phyloP scores from a whole-genome alignment of 2,113 vertebrate genomes.

The Capreolus pygargus region DNA sequence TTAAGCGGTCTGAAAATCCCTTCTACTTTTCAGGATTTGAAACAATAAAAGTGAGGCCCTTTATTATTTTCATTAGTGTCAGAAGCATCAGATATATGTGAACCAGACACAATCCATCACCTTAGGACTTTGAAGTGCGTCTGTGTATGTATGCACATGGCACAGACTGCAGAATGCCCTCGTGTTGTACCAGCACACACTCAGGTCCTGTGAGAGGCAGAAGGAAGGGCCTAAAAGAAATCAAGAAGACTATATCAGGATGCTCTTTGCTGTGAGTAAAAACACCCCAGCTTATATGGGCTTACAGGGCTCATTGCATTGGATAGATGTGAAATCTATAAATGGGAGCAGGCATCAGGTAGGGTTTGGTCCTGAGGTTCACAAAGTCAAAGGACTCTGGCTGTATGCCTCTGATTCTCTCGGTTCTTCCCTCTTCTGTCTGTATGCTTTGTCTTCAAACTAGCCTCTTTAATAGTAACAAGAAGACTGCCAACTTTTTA shows the following conservation, averaged over 20 bases:
- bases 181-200: accelerated
- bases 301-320: neutral
- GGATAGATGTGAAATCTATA: neutral
- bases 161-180: neutral
- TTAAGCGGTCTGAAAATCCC: neutral
- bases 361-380: neutral
- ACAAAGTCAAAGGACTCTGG: neutral
- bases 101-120: too few relatives aligned
- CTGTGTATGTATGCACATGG: accelerated
- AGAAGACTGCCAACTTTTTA: neutral
- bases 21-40: neutral
- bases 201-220: neutral
- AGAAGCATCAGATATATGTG: neutral
- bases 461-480: neutral
- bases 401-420: neutral
- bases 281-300: neutral
- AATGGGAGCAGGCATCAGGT: neutral
- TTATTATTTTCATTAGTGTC: neutral
- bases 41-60: accelerated
- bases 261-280: neutral
- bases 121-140: neutral
- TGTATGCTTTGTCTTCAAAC: neutral
- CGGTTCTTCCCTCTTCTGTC: neutral
- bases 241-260: neutral
- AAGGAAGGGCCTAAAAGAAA: neutral